Conservation (phyloP, 2,888 invertebrate species). For the Parochlus steinenii region DNA sequence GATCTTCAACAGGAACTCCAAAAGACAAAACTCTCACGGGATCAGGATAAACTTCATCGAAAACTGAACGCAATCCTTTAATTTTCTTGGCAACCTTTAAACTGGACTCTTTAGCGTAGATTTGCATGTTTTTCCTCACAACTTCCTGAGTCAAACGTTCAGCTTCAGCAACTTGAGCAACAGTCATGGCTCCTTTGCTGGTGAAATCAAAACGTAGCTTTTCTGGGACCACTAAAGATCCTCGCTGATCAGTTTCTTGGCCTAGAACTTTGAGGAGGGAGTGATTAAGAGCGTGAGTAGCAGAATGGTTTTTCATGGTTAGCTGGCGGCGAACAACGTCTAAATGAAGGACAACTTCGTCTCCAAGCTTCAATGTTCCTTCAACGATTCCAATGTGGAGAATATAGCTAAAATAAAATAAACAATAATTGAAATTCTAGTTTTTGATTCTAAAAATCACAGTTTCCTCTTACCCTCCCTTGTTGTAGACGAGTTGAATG, state of each 20-base stretch:
- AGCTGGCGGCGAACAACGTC: slow-evolving; percentile 71
- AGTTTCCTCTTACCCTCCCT: no score
- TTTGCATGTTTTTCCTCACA: slow-evolving; percentile 55
- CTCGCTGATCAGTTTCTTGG: slow-evolving; percentile 85
- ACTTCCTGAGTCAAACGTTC: slow-evolving; percentile 67
- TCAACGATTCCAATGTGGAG: slow-evolving; percentile 84
- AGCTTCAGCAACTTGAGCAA: slow-evolving; percentile 69
- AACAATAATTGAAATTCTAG: no score
- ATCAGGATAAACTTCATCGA: slow-evolving; percentile 98
- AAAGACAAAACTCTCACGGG: slow-evolving; percentile 87
- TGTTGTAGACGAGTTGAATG: slow-evolving; percentile 84
- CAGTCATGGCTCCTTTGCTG: slow-evolving; percentile 80
- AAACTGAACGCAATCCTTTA: slow-evolving; percentile 87
- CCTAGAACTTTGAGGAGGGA: slow-evolving; percentile 80
- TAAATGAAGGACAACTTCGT: slow-evolving; percentile 62
- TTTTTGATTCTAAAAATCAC: no score
- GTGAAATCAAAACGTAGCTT: slow-evolving; percentile 94
- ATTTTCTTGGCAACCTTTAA: slow-evolving; percentile 79
- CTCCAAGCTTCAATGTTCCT: slow-evolving; percentile 69
- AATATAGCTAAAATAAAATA: no score
- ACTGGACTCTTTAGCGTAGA: slow-evolving; percentile 76
- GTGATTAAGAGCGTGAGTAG: slow-evolving; percentile 93
- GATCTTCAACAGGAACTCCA: slow-evolving; percentile 78
- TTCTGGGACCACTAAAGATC: slow-evolving; percentile 95
- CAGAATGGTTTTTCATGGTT: slow-evolving; percentile 98